Evolutionary conservation across 23 tunicate species (phyloP).

Genomic region (Trididemnum nubilum): DNA sequence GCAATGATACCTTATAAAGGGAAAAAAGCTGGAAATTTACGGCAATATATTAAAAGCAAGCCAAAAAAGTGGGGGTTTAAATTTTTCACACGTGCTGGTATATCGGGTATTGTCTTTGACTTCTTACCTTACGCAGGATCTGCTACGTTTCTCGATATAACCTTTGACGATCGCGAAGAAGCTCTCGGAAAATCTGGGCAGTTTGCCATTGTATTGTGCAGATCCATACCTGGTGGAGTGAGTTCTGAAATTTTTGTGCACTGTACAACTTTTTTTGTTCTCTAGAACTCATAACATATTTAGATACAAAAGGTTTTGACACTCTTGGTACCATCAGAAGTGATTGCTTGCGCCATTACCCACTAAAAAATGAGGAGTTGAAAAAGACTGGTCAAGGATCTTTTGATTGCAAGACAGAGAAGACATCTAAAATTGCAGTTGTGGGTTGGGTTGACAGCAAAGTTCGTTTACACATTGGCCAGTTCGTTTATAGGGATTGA

Average conservation of each 20-base stretch:
- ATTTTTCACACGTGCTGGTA: background rate
- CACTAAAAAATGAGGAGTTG: conserved; percentile 13
- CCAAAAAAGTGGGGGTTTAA: background rate
- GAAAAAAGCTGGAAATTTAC: too few relatives aligned
- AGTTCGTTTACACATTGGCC: background rate
- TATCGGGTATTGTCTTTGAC: conserved; percentile 13
- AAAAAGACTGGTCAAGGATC: background rate
- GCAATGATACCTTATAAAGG: too few relatives aligned
- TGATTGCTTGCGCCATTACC: conserved; percentile 2
- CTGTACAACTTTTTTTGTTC: background rate
- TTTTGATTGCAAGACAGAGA: too few relatives aligned
- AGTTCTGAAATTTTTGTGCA: background rate
- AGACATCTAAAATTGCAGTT: background rate
- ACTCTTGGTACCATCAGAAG: background rate
- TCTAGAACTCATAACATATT: background rate
- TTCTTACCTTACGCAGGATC: conserved; percentile 9
- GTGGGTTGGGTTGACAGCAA: background rate
- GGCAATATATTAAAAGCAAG: too few relatives aligned
- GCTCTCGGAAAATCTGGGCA: too few relatives aligned
- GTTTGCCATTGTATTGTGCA: conserved; percentile 17
- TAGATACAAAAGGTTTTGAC: background rate
- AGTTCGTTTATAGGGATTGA: background rate
- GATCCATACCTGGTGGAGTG: background rate
- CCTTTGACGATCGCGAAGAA: conserved; percentile 13
- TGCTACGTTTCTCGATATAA: conserved; percentile 12